phyloP scores from a whole-genome alignment of 2,888 invertebrate genomes.

The Osmoderma eremita region DNA sequence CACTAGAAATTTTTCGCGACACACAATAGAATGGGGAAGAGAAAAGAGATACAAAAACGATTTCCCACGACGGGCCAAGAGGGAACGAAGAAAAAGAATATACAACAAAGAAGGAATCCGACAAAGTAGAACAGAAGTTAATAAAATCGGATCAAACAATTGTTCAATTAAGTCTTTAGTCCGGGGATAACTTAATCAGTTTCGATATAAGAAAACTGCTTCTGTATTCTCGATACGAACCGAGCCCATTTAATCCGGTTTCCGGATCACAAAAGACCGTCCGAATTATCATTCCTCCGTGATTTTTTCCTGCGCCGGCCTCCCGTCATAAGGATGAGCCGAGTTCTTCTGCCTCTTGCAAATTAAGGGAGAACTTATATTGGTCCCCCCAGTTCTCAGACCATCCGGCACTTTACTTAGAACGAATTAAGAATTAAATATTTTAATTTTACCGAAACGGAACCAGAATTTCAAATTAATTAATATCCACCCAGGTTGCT shows the following conservation, averaged over 20 bases:
- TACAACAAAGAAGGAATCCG: conserved; percentile 46
- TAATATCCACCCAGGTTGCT: conserved; percentile 16
- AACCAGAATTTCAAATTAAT: conserved; percentile 31
- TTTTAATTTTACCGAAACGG: conserved; percentile 51
- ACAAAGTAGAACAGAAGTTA: conserved; percentile 57
- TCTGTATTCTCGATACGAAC: conserved; percentile 50
- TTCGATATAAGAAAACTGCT: conserved; percentile 42
- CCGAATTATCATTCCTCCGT: conserved; percentile 47
- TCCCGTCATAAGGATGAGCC: background rate
- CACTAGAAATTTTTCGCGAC: too few relatives aligned
- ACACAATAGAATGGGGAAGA: too few relatives aligned
- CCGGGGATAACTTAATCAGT: conserved; percentile 43
- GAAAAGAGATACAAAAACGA: too few relatives aligned
- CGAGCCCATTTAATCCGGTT: conserved; percentile 48
- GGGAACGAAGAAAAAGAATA: conserved; percentile 9
- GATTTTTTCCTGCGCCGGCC: conserved; percentile 35
- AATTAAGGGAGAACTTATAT: conserved; percentile 9
- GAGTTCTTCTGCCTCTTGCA: conserved; percentile 24
- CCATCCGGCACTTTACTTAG: conserved; percentile 22
- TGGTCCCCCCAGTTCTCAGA: background rate
- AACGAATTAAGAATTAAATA: conserved; percentile 54
- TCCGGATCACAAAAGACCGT: conserved; percentile 48
- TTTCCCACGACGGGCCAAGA: background rate
- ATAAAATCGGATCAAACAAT: conserved; percentile 61
- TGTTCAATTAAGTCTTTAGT: conserved; percentile 60